These are phyloP conservation scores for Nansenia antarctica DNA, from an alignment of 2,113 vertebrate species.

Conservation along the genomic window DNA sequence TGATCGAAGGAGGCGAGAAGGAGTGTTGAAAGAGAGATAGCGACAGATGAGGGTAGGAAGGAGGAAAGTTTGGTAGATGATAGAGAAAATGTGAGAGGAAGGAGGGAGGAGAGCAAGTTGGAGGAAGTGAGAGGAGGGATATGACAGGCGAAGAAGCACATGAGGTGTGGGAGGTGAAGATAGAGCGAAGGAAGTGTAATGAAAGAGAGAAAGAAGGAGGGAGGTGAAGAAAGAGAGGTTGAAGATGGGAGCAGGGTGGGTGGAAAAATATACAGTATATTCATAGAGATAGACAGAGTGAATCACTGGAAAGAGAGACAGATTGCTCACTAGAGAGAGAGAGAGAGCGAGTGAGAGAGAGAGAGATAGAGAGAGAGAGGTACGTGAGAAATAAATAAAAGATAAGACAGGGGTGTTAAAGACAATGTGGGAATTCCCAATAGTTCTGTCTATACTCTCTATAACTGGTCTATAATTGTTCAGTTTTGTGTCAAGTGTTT, in stretches of 20 bases:
- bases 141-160: background rate
- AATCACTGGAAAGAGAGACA: background rate
- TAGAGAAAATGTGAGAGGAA: conserved; percentile 20
- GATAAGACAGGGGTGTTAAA: too few relatives aligned
- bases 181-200: background rate
- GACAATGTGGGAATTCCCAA: too few relatives aligned
- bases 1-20: too few relatives aligned
- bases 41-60: background rate
- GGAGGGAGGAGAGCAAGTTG: background rate
- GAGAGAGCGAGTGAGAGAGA: too few relatives aligned
- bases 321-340: too few relatives aligned
- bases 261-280: background rate
- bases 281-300: background rate
- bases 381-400: too few relatives aligned
- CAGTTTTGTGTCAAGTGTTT: too few relatives aligned
- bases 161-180: background rate
- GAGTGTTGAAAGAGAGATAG: too few relatives aligned
- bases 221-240: background rate
- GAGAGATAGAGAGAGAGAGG: too few relatives aligned
- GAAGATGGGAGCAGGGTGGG: background rate
- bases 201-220: background rate
- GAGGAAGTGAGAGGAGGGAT: background rate
- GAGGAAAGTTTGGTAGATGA: background rate
- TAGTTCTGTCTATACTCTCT: too few relatives aligned
- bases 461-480: too few relatives aligned